Conservation (phyloP, 1,140 invertebrate genomes). For the Ostrea edulis region DNA sequence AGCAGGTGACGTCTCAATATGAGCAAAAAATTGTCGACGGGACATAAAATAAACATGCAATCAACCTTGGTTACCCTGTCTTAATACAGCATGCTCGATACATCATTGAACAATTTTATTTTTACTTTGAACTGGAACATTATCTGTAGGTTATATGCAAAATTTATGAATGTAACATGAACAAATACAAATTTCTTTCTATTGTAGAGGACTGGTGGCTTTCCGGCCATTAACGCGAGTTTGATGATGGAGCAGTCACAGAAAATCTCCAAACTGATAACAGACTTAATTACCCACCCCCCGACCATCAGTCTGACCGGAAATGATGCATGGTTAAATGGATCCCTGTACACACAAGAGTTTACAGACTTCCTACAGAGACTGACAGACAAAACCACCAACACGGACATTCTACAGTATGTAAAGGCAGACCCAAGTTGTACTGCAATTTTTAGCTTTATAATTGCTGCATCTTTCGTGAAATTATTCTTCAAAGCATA, state of each 20-base stretch:
- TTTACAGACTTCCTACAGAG: slow-evolving; percentile 48
- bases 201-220: neutral
- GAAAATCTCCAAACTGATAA: slow-evolving; percentile 34
- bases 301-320: slow-evolving; percentile 51
- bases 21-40: too few species aligned
- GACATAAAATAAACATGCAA: too few species aligned
- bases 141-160: too few species aligned
- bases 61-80: too few species aligned
- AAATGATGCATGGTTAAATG: slow-evolving; percentile 53
- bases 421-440: neutral
- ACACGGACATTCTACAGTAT: neutral
- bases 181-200: too few species aligned
- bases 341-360: slow-evolving; percentile 42
- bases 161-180: too few species aligned
- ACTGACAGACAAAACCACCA: slow-evolving; percentile 27
- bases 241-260: neutral
- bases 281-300: slow-evolving; percentile 41
- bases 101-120: too few species aligned
- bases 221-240: neutral
- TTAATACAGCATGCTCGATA: too few species aligned
- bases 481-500: too few species aligned
- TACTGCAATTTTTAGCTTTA: neutral
- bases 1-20: too few species aligned
- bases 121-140: too few species aligned
- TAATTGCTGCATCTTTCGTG: too few species aligned